Percentiles rank a stretch among this genome's conserved stretches.
These are phyloP conservation scores for Indri indri DNA, from an alignment of 2,113 vertebrate species.

Conservation along the genomic window DNA sequence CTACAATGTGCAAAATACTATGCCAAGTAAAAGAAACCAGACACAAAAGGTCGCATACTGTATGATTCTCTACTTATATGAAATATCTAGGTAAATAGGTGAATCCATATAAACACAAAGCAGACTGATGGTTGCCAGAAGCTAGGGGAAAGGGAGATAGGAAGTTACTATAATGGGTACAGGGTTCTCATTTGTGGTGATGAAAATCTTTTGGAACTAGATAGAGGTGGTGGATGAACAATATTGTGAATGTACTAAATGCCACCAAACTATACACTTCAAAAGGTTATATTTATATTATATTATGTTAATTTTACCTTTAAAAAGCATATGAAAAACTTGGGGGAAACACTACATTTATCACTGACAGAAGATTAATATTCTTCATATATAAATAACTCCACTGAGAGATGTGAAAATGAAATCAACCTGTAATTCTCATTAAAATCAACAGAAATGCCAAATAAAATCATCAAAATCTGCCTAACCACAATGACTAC, in stretches of 20 bases:
- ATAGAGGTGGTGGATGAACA: neutral
- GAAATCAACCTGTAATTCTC: neutral
- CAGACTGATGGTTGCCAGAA: neutral
- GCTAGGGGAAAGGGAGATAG: neutral
- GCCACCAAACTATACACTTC: neutral
- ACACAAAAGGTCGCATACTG: neutral
- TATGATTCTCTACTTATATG: neutral
- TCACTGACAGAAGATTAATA: neutral
- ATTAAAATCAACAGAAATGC: neutral
- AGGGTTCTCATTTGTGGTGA: neutral
- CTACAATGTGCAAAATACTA: neutral
- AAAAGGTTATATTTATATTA: neutral
- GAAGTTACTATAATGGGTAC: neutral
- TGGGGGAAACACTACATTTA: neutral
- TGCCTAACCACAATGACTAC: neutral
- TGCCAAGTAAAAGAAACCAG: neutral
- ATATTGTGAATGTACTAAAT: neutral
- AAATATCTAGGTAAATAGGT: neutral
- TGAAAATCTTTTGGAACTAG: neutral
- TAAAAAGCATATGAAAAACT: neutral
- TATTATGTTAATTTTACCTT: neutral
- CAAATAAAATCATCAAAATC: neutral
- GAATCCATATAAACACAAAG: neutral
- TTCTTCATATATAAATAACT: neutral
- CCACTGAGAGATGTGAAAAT: neutral